Conservation (phyloP, 2,113 vertebrate species). For the Pontoporia blainvillei region DNA sequence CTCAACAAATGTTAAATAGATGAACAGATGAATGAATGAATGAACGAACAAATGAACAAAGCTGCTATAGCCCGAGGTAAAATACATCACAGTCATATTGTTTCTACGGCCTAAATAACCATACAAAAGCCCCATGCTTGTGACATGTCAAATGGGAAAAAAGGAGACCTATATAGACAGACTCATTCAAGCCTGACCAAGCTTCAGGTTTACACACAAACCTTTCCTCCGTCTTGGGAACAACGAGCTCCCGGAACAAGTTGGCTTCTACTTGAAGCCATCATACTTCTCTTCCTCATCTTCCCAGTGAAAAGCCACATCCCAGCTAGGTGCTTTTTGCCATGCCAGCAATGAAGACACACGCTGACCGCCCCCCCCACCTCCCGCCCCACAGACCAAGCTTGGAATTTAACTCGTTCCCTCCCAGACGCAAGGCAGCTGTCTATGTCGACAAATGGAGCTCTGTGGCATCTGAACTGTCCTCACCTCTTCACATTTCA, state of each 20-base stretch:
- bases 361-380: background rate
- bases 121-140: background rate
- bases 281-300: background rate
- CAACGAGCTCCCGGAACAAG: slow-evolving; percentile 9
- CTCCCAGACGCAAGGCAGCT: slow-evolving; percentile 16
- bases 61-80: background rate
- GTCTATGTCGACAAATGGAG: background rate
- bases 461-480: slow-evolving; percentile 42
- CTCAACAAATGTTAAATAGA: background rate
- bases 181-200: background rate
- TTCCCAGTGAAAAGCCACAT: background rate
- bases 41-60: background rate
- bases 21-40: background rate
- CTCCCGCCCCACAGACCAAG: background rate
- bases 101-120: background rate
- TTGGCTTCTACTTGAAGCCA: background rate
- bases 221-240: background rate
- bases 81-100: background rate
- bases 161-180: background rate
- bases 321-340: background rate
- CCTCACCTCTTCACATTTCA: slow-evolving; percentile 30
- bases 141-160: background rate
- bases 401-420: slow-evolving; percentile 34
- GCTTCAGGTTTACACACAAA: background rate
- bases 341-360: slow-evolving; percentile 5